Evolutionary conservation across 1,140 invertebrate species (phyloP), one percentile per base, ranked within the genome.

Genomic region (Acromyrmex echinatior): DNA sequence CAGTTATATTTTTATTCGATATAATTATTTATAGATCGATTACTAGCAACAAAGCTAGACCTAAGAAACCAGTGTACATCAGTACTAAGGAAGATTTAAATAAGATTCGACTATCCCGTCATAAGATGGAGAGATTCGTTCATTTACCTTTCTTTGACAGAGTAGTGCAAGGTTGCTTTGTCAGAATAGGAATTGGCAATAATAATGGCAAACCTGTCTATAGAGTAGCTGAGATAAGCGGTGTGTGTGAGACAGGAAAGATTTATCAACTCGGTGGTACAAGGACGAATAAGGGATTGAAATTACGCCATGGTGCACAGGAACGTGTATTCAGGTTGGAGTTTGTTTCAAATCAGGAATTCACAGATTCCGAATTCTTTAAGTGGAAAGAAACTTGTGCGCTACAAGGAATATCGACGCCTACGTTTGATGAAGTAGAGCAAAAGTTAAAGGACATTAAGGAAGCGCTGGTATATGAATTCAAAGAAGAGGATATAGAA

Each of bases 331-430:
- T 99, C 94, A 95, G 99, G 49, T 95, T 99, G 74, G 99, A 99
- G 94, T 99, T 99, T 94, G 98, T 99, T n/a, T 99, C 99, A 5
- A 99, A 99, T 96, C 97, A 98, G 93, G 98, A 99, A 92, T 99
- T 99, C 93, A 97, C 98, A 0, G 98, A 99, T 28, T 97, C 96
- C 3, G 99, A 99, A 95, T 99, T 99, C 93, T 96, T 96, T 56
- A 99, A 99, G 93, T 99, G 99, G 99, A 97, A 97, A 91, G 97
- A 98, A 90, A 97, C 98, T 0, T 98, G 99, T 93, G 96, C 96
- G 49, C 95, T 97, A 1, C 97, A 98, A 62, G 97, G 97, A 45
- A 97, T 98, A 58, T 96, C 96, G 0, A 96, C 99, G 84, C 99
- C 99, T 2, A 98, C 98, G 0, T 96, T 98, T 53, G 98, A 98